Evolutionary conservation across 2,888 invertebrate species (phyloP), one percentile per base, ranked within the genome.

Genomic region (Caenorhabditis wallacei): DNA sequence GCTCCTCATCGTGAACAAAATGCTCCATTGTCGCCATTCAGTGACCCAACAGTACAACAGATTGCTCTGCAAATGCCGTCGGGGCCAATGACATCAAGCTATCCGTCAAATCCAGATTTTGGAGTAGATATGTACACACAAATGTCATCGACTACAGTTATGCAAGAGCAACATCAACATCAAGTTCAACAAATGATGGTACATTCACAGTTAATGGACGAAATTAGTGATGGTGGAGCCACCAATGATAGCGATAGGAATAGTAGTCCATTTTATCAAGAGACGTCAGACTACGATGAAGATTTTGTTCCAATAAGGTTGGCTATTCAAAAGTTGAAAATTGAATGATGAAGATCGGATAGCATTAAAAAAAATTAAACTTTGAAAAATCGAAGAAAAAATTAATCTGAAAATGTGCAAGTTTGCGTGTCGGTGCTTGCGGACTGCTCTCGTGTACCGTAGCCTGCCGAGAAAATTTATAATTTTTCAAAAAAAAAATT

Each of bases 221-320:
- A 76, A 26, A 80, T 80, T n/a, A 81, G 76, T 40, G 81, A 81
- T 46, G 64, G 76, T 0, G 84, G 82, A 7, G 81, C 85, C 2
- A 85, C 85, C 8, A 80, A 79, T 53, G 86, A 85, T 18, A 85
- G 85, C 18, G 85, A 85, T 16, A 35, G 85, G 40, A 87, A 88
- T 66, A 84, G 76, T 35, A 76, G 84, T 46, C 87, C 87, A 18
- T 88, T 87, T 56, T 85, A 80, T 51, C 85, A 43, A 59, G 84
- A 75, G 72, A 79, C 56, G 3, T 84, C 86, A 1, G 88, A 88
- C 54, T 84, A 84, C 40, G 88, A 87, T 51, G 87, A 87, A 37
- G 88, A 88, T 72, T 88, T 88, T 46, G 80, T 85, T 11, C 87
- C 85, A 7, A 69, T 69, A 2, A 79, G 83, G 83, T 82, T 18